Conservation (phyloP, 1,140 invertebrate species). For the Drosophila albomicans region DNA sequence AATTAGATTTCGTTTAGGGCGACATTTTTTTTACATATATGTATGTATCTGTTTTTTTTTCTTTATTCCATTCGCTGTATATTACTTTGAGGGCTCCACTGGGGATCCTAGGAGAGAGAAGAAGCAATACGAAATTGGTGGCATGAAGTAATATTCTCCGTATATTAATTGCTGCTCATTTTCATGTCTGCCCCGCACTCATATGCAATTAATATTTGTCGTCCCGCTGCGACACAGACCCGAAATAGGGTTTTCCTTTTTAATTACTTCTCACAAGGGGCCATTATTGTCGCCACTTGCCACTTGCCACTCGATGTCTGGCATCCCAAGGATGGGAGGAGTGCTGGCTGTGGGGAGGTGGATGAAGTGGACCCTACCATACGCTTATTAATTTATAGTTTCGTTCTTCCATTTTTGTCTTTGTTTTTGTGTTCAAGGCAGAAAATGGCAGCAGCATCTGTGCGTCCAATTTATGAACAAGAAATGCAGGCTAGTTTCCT, state of each 20-base stretch:
- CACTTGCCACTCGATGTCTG: neutral
- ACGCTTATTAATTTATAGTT: slow-evolving; percentile 53
- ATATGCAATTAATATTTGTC: slow-evolving; percentile 83
- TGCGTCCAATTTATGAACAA: slow-evolving; percentile 13
- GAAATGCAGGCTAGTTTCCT: slow-evolving; percentile 17
- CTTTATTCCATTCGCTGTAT: slow-evolving; percentile 45
- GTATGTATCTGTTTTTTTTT: neutral
- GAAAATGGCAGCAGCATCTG: slow-evolving; percentile 55
- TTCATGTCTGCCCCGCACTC: slow-evolving; percentile 67
- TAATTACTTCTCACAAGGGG: slow-evolving; percentile 76
- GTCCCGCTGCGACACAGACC: slow-evolving; percentile 22
- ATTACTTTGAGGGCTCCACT: slow-evolving; percentile 52
- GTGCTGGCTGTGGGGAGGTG: neutral
- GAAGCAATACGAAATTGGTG: neutral
- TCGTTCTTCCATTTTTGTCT: slow-evolving; percentile 24
- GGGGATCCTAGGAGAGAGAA: slow-evolving; percentile 19
- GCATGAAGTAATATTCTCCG: slow-evolving; percentile 41
- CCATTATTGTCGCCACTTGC: slow-evolving; percentile 45
- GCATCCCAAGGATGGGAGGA: neutral
- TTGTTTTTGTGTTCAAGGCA: slow-evolving; percentile 5
- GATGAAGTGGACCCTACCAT: neutral
- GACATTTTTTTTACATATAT: slow-evolving; percentile 8
- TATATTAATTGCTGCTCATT: slow-evolving; percentile 81
- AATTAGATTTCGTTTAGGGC: slow-evolving; percentile 79
- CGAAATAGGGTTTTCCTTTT: slow-evolving; percentile 57